These are phyloP conservation scores for Cephus pygmeus DNA, from an alignment of 2,888 invertebrate species.

Conservation along the genomic window DNA sequence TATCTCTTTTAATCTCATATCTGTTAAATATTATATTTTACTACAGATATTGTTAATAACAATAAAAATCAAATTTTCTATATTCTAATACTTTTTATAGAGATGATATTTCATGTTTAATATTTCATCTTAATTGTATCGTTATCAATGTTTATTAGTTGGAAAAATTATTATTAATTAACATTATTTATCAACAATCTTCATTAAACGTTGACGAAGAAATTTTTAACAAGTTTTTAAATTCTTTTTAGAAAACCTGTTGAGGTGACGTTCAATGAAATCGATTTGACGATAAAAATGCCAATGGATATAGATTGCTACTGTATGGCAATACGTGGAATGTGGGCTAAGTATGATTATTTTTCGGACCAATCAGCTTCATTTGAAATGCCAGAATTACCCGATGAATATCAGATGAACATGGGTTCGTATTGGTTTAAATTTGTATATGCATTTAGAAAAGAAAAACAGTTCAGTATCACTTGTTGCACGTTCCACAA, in stretches of 20 bases:
- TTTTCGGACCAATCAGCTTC: conserved; percentile 68
- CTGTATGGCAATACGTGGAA: conserved; percentile 70
- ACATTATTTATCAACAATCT: no score
- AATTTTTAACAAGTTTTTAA: neutral
- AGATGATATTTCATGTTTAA: no score
- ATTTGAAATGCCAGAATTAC: conserved; percentile 58
- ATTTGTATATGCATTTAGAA: neutral
- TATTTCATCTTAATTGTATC: no score
- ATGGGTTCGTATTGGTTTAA: conserved; percentile 23
- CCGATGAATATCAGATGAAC: conserved; percentile 46
- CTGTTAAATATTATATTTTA: no score
- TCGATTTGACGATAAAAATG: conserved; percentile 69
- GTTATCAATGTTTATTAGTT: no score
- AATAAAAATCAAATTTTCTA: no score
- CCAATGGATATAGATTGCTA: conserved; percentile 70
- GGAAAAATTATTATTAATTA: no score
- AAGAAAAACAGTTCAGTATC: neutral
- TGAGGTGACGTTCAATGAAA: conserved; percentile 69
- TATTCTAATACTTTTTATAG: no score
- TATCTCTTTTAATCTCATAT: no score
- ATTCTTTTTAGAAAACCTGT: conserved; percentile 66
- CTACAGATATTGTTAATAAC: no score
- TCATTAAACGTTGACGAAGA: neutral
- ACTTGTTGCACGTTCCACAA: neutral
- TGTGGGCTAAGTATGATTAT: conserved; percentile 71